These are phyloP conservation scores for Leiothrix lutea DNA, from an alignment of 2,113 vertebrate species.

Conservation along the genomic window DNA sequence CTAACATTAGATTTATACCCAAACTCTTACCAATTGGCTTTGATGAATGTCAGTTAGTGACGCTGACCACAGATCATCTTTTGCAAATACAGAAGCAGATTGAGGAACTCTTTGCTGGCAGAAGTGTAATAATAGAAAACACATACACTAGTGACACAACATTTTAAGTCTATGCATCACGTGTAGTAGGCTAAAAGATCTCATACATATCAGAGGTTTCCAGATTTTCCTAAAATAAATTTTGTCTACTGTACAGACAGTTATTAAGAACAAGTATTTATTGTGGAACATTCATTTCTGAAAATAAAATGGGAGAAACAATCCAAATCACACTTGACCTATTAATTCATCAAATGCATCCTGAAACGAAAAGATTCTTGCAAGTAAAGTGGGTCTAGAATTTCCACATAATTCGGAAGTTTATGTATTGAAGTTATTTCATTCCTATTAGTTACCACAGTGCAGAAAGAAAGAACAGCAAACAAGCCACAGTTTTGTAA, in stretches of 20 bases:
- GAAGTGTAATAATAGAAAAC: constrained; percentile 16
- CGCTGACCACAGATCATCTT: not conserved
- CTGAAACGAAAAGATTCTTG: not conserved
- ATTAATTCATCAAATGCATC: not conserved
- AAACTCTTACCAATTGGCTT: constrained; percentile 17
- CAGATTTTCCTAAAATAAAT: constrained; percentile 59
- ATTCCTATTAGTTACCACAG: constrained; percentile 8
- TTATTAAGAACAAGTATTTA: constrained; percentile 15
- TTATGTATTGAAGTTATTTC: not conserved
- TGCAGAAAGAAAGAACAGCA: not conserved
- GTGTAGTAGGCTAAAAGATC: constrained; percentile 23
- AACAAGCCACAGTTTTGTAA: not conserved
- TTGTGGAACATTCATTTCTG: not conserved
- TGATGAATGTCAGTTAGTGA: constrained; percentile 20
- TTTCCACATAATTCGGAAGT: not conserved
- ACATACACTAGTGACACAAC: constrained; percentile 15
- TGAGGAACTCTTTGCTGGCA: not conserved
- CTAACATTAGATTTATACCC: constrained; percentile 23
- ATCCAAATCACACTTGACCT: not conserved
- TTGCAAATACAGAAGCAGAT: not conserved
- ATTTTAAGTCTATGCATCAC: constrained; percentile 22
- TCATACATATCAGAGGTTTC: constrained; percentile 42
- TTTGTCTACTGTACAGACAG: constrained; percentile 7
- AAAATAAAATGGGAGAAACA: constrained; percentile 29
- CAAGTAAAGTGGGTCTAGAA: constrained; percentile 11